Evolutionary conservation across 2,113 vertebrate species (phyloP).

Genomic region (Carassius gibelio): DNA sequence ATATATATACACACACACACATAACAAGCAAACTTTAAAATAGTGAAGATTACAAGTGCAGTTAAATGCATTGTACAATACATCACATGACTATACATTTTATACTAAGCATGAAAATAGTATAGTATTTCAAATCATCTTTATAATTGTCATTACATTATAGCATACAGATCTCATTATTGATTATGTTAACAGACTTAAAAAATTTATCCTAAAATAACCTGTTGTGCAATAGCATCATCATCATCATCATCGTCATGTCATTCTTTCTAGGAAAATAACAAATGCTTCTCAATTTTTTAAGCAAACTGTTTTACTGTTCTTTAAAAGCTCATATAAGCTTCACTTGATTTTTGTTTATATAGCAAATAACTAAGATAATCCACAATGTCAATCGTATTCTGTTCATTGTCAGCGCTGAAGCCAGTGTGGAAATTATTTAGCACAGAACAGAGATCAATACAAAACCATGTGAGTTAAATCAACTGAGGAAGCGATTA

Average conservation of each 20-base stretch:
- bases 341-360: not conserved
- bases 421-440: conserved; percentile 11
- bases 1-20: no score
- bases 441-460: conserved; percentile 28
- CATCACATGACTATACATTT: not conserved
- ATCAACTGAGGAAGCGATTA: conserved; percentile 28
- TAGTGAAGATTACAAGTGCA: not conserved
- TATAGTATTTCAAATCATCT: not conserved
- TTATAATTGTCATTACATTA: not conserved
- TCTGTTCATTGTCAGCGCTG: not conserved
- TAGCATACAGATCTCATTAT: not conserved
- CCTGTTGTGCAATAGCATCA: not conserved
- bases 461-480: conserved; percentile 27
- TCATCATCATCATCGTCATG: not conserved
- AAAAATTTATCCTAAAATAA: not conserved
- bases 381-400: not conserved
- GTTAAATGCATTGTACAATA: not conserved
- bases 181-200: not conserved
- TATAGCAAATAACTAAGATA: not conserved
- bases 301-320: not conserved
- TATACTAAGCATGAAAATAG: not conserved
- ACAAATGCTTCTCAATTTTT: not conserved
- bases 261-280: not conserved
- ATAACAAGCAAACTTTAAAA: not conserved
- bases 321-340: not conserved